These are phyloP conservation scores for Amazonetta brasiliensis DNA, from an alignment of 2,797 vertebrate species.

Conservation along the genomic window DNA sequence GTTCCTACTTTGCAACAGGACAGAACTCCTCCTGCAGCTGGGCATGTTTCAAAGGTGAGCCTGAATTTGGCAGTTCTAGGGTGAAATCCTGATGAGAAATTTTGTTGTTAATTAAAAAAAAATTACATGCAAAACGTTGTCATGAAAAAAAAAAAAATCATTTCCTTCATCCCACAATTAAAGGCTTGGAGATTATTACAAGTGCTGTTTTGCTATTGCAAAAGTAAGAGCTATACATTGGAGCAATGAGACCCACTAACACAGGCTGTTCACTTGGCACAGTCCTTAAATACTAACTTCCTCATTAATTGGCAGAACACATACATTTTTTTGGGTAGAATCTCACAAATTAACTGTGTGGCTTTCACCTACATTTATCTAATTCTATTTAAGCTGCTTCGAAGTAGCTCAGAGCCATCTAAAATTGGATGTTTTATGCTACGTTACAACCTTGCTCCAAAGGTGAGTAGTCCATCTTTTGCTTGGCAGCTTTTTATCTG, in stretches of 20 bases:
- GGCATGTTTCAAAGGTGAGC: not conserved
- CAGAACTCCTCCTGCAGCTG: not conserved
- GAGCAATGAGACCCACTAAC: not conserved
- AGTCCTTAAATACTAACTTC: not conserved
- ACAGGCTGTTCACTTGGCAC: not conserved
- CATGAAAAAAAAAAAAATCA: not conserved
- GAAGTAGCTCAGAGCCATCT: not conserved
- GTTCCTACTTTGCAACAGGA: too few species aligned
- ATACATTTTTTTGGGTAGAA: not conserved
- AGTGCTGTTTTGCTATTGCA: not conserved
- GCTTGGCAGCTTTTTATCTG: not conserved
- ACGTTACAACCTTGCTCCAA: not conserved
- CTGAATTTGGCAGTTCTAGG: not conserved
- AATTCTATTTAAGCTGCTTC: not conserved
- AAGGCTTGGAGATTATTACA: not conserved
- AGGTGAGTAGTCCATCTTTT: not conserved
- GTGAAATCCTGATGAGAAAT: not conserved
- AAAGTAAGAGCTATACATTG: not conserved
- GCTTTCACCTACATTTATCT: not conserved
- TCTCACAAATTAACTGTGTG: not conserved
- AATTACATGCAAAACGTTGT: not conserved
- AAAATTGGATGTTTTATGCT: not conserved
- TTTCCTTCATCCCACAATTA: not conserved
- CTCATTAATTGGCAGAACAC: fast-evolving
- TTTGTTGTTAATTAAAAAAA: not conserved